These are phyloP conservation scores for Salvator merianae DNA, from an alignment of 2,113 vertebrate species.

Conservation along the genomic window DNA sequence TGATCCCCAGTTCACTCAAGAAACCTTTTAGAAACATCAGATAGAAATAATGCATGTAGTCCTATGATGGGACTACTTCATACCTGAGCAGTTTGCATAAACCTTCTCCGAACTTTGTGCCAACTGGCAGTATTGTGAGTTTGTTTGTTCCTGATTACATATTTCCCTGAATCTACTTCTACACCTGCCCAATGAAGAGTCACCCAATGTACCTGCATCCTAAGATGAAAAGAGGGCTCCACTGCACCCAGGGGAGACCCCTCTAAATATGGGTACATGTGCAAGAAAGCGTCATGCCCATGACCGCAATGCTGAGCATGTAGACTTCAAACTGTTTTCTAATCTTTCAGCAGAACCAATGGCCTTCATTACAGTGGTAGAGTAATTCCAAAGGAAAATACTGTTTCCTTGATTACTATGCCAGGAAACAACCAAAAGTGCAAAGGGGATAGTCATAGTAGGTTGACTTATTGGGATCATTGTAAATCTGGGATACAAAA, in stretches of 20 bases:
- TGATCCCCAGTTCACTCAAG: background rate
- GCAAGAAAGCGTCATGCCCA: conserved; percentile 1
- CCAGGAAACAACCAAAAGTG: conserved; percentile 26
- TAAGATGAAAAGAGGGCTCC: background rate
- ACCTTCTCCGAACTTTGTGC: background rate
- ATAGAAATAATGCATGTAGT: too few relatives aligned
- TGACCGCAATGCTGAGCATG: conserved; percentile 19
- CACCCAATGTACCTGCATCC: background rate
- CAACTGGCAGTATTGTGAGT: background rate
- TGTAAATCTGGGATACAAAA: conserved; percentile 32
- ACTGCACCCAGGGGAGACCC: background rate
- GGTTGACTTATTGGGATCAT: conserved; percentile 36
- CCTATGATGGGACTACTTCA: too few relatives aligned
- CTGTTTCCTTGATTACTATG: conserved; percentile 48
- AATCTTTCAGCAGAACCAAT: conserved; percentile 29
- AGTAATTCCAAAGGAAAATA: conserved; percentile 27
- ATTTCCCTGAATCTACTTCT: background rate
- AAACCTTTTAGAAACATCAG: too few relatives aligned
- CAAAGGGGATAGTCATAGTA: conserved; percentile 37
- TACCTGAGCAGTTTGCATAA: too few relatives aligned
- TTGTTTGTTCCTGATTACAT: background rate
- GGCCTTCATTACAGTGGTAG: conserved; percentile 26
- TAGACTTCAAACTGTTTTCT: conserved; percentile 11
- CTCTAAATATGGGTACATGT: background rate
- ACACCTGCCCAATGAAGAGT: too few relatives aligned